Conservation (phyloP, 53 echinoderm and acorn worm species). For the Luidia sarsii region DNA sequence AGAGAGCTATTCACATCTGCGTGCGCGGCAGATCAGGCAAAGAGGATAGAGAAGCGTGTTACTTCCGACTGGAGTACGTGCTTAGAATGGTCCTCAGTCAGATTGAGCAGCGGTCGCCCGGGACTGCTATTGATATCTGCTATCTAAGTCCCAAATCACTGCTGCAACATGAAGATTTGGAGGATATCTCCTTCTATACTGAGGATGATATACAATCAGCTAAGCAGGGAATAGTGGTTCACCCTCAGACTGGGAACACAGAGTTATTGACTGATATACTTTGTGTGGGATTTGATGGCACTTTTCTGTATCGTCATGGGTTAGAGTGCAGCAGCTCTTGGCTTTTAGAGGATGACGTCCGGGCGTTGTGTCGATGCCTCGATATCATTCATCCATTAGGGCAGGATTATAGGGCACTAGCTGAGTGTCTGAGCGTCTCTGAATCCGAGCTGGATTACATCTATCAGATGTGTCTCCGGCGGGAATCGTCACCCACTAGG, state of each 20-base stretch:
- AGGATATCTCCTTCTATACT: conserved; percentile 30
- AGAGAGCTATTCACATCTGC: conserved; percentile 57
- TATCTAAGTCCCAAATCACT: conserved; percentile 55
- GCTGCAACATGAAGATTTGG: conserved; percentile 36
- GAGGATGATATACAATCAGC: conserved; percentile 19
- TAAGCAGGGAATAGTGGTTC: conserved; percentile 14
- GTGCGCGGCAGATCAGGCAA: conserved; percentile 43
- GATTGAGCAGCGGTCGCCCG: conserved; percentile 41
- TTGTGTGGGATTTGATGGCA: conserved; percentile 43
- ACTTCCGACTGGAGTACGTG: conserved; percentile 30
- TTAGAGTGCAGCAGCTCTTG: conserved; percentile 47
- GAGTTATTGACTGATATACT: conserved; percentile 44
- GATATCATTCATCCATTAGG: conserved; percentile 56
- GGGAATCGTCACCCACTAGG: conserved; percentile 40
- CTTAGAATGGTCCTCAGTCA: conserved; percentile 44
- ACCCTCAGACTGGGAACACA: conserved; percentile 44
- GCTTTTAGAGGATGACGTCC: conserved; percentile 42
- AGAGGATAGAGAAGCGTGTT: conserved; percentile 39
- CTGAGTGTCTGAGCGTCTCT: conserved; percentile 41
- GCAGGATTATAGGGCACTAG: conserved; percentile 49
- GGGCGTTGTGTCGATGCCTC: conserved; percentile 22
- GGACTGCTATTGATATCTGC: conserved; percentile 39
- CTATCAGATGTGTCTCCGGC: conserved; percentile 43
- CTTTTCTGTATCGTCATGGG: conserved; percentile 35
- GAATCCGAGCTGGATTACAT: conserved; percentile 52